A percentile compares a stretch with the other conserved stretches of the same genome.
These are phyloP conservation scores for Formica selysi DNA, from an alignment of 1,140 invertebrate species.

Conservation along the genomic window DNA sequence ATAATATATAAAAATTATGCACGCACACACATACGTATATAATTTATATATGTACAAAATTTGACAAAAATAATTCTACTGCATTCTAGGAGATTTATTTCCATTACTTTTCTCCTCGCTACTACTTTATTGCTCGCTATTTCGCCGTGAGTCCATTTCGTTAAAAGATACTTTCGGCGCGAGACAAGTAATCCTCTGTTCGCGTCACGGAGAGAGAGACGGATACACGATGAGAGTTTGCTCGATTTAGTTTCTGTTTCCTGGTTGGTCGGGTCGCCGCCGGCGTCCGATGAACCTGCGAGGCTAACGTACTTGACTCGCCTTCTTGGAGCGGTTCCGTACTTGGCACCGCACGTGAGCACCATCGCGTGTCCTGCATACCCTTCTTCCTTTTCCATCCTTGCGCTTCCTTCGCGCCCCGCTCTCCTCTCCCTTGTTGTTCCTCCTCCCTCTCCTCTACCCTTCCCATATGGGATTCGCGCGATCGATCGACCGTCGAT, in stretches of 20 bases:
- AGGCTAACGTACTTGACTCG: slow-evolving; percentile 83
- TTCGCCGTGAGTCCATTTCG: not conserved
- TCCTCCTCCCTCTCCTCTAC: not conserved
- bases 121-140: not conserved
- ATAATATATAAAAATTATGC: too few species aligned
- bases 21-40: too few species aligned
- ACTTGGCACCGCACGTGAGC: slow-evolving; percentile 83
- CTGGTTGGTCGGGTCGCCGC: slow-evolving; percentile 57
- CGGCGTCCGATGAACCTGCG: slow-evolving; percentile 85
- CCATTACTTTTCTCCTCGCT: not conserved
- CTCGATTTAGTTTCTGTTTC: slow-evolving; percentile 51
- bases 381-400: slow-evolving; percentile 72
- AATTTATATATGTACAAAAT: not conserved
- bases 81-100: not conserved
- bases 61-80: not conserved
- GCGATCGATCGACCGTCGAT: slow-evolving; percentile 43
- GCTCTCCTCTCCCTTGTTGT: slow-evolving; percentile 17
- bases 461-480: not conserved
- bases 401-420: slow-evolving; percentile 40
- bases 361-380: slow-evolving; percentile 85
- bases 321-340: slow-evolving; percentile 71
- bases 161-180: not conserved
- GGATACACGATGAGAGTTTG: not conserved
- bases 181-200: not conserved
- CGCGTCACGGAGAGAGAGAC: not conserved